Percentiles rank a stretch among this genome's conserved stretches.
These are phyloP conservation scores for Strigamia maritima DNA, from an alignment of 2,888 invertebrate species.

Conservation along the genomic window DNA sequence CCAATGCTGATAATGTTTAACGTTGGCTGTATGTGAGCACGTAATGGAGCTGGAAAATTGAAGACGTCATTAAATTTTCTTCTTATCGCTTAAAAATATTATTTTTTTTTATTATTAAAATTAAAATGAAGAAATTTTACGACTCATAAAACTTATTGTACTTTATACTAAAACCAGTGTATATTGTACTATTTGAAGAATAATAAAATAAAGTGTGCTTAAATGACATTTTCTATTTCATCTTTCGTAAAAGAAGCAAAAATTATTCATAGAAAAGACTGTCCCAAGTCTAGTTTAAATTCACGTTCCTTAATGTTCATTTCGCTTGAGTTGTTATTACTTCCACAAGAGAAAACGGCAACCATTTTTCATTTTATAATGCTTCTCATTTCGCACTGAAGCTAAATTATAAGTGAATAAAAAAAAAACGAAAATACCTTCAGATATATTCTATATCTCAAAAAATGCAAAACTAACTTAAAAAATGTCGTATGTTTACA, in stretches of 20 bases:
- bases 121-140: not conserved
- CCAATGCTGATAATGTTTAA: slow-evolving; percentile 36
- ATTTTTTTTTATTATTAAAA: not conserved
- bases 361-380: slow-evolving; percentile 23
- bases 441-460: too few species aligned
- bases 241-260: not conserved
- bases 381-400: not conserved
- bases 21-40: slow-evolving; percentile 19
- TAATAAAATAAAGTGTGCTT: not conserved
- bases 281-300: slow-evolving; percentile 32
- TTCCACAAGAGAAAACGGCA: slow-evolving; percentile 29
- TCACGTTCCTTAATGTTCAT: slow-evolving; percentile 27
- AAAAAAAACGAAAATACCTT: not conserved
- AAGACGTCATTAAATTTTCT: not conserved
- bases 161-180: not conserved
- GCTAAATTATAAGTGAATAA: not conserved
- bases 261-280: slow-evolving; percentile 27
- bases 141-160: not conserved
- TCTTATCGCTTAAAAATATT: not conserved
- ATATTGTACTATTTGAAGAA: not conserved
- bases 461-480: not conserved
- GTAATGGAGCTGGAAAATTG: slow-evolving; percentile 30
- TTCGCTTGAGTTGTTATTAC: slow-evolving; percentile 32
- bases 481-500: not conserved
- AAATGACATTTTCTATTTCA: slow-evolving; percentile 21